These are phyloP conservation scores for Palythoa grandis DNA, from an alignment of 92 coral and sea anemone species.

Conservation along the genomic window DNA sequence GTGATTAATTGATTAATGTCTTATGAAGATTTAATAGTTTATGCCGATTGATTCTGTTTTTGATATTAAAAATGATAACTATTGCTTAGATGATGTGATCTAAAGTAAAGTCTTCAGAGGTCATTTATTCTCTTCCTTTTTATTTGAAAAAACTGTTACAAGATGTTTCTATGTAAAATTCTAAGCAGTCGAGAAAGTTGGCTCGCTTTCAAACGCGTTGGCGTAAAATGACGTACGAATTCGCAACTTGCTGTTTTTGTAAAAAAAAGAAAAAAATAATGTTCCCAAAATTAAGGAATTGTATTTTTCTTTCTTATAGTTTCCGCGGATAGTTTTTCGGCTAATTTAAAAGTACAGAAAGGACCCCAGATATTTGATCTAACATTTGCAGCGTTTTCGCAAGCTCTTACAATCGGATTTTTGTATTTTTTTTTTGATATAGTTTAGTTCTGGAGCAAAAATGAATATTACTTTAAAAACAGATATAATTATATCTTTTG, in stretches of 20 bases:
- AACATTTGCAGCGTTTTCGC: not conserved
- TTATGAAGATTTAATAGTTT: too few species aligned
- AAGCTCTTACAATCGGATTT: not conserved
- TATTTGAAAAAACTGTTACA: too few species aligned
- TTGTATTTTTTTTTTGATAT: too few species aligned
- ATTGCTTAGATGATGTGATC: not conserved
- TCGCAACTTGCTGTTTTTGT: not conserved
- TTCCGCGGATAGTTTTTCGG: too few species aligned
- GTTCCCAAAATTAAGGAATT: not conserved
- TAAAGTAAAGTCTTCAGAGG: not conserved
- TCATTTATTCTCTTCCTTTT: not conserved
- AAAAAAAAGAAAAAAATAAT: too few species aligned
- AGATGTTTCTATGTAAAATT: too few species aligned
- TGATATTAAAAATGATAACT: not conserved
- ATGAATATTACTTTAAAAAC: not conserved
- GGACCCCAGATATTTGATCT: not conserved
- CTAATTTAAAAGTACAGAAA: not conserved
- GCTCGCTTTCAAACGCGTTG: not conserved
- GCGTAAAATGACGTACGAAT: not conserved
- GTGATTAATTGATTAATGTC: slow-evolving; percentile 9
- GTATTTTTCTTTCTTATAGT: not conserved
- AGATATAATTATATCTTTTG: not conserved
- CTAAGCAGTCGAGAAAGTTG: not conserved
- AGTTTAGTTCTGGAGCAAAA: not conserved
- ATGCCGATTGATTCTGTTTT: not conserved